Base-by-base conservation (phyloP, 1,140 invertebrate genomes). In the Chelonus insularis region DNA sequence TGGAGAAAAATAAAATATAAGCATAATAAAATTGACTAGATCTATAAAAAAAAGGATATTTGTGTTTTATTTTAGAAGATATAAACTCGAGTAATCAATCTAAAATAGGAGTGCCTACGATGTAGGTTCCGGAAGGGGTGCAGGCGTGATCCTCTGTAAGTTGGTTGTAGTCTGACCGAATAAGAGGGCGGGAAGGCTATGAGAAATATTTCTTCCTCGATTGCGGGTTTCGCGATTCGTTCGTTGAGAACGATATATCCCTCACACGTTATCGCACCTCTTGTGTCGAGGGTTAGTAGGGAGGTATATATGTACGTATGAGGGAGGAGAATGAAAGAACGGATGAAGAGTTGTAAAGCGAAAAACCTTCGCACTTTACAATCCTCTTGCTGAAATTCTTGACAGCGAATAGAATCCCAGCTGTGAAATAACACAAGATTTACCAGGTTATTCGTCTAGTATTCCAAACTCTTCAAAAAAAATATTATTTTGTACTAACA, bases 151-250 rank as follows among this genome's bases (percentile, higher is more conserved):
- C 7, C 7, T 29, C 25, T 29, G 18, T 43, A 16, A 14, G 8
- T 18, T 16, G 12, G 14, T 43, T 16, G 14, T 18, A 25, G 5
- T 48, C 21, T 23, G 11, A 14, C 11, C 12, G 18, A 36, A 6
- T 14, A 12, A 21, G n/a, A 29, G 52, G 16, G 12, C 25, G 52
- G 2, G 20, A 16, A 21, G 18, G 39, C 52, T 39, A 12, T 1
- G 52, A 55, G 34, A 55, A 37, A 55, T 55, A 55, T 55, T 55
- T 55, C 52, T 55, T 55, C 34, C 52, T 55, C 52, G 34, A 55
- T 55, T 55, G 36, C 11, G 52, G 52, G 52, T 55, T 55, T 51
- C 48, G 48, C 48, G 48, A 51, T 51, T 20, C 48, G 29, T 11
- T 18, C 34, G 36, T 55, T 11, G 20, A 14, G 25, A 29, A 20